A percentile compares a stretch with the other conserved stretches of the same genome.
Evolutionary conservation across 2,113 vertebrate species (phyloP).

Genomic region (Takifugu flavidus): DNA sequence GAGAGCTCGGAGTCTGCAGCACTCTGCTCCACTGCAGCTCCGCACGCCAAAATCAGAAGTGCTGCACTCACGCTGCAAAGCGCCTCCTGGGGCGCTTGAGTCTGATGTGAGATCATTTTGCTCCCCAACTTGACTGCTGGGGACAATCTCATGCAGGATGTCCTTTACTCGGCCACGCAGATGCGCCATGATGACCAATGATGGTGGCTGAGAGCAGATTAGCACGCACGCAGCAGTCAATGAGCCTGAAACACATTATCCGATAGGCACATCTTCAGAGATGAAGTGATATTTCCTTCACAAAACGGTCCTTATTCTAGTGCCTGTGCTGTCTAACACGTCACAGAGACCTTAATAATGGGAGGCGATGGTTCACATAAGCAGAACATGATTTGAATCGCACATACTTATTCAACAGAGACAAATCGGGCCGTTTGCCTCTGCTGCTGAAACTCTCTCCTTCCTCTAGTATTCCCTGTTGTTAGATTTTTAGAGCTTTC

Average conservation of each 20-base stretch:
- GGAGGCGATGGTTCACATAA: neutral
- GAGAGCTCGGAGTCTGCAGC: conserved; percentile 15
- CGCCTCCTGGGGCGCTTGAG: no score
- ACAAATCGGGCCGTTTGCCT: neutral
- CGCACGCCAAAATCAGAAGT: neutral
- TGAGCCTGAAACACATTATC: conserved; percentile 53
- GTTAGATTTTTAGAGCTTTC: neutral
- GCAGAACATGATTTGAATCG: no score
- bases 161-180: conserved; percentile 5
- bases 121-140: no score
- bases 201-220: conserved; percentile 48
- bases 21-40: neutral
- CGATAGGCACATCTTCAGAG: no score
- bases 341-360: no score
- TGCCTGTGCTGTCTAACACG: no score
- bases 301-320: conserved; percentile 20
- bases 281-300: conserved; percentile 39
- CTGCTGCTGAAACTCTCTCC: no score
- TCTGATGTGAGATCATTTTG: no score
- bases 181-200: conserved; percentile 24
- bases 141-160: no score
- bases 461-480: no score
- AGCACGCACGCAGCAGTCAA: conserved; percentile 48
- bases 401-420: neutral
- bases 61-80: conserved; percentile 1